A percentile compares a stretch with the other conserved stretches of the same genome.
phyloP scores from a whole-genome alignment of 2,888 invertebrate species.

The Melieria crassipennis region DNA sequence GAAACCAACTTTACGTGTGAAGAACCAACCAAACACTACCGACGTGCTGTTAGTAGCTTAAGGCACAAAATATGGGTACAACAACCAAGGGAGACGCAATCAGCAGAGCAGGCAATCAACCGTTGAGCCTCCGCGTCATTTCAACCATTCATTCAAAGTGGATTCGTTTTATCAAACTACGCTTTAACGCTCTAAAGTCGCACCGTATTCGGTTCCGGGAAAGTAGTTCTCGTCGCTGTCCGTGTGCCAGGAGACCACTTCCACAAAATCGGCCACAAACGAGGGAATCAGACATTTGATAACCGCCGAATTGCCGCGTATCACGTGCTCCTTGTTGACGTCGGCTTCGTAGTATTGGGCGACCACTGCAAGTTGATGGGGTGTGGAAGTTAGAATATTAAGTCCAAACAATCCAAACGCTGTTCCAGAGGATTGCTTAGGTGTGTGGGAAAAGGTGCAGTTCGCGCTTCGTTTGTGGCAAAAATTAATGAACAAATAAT shows the following conservation, averaged over 20 bases:
- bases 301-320: constrained; percentile 86
- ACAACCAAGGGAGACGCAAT: too few species aligned
- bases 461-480: too few species aligned
- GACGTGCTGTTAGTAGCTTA: constrained; percentile 51
- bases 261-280: constrained; percentile 92
- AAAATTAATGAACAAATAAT: too few species aligned
- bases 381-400: too few species aligned
- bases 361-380: constrained; percentile 73
- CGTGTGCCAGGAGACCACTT: constrained; percentile 87
- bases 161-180: too few species aligned
- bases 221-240: constrained; percentile 68
- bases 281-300: constrained; percentile 91
- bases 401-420: too few species aligned
- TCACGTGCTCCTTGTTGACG: constrained; percentile 91
- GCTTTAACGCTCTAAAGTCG: constrained; percentile 38
- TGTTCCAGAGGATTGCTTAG: too few species aligned
- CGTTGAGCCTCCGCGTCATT: too few species aligned
- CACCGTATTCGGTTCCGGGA: constrained; percentile 66
- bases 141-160: too few species aligned
- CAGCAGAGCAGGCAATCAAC: too few species aligned
- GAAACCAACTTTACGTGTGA: not conserved
- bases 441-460: too few species aligned
- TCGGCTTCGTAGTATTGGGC: constrained; percentile 91
- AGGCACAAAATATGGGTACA: too few species aligned
- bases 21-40: constrained; percentile 2